A percentile compares a stretch with the other conserved stretches of the same genome.
Conservation (phyloP, 2,113 vertebrate genomes). For the Silurus glanis region DNA sequence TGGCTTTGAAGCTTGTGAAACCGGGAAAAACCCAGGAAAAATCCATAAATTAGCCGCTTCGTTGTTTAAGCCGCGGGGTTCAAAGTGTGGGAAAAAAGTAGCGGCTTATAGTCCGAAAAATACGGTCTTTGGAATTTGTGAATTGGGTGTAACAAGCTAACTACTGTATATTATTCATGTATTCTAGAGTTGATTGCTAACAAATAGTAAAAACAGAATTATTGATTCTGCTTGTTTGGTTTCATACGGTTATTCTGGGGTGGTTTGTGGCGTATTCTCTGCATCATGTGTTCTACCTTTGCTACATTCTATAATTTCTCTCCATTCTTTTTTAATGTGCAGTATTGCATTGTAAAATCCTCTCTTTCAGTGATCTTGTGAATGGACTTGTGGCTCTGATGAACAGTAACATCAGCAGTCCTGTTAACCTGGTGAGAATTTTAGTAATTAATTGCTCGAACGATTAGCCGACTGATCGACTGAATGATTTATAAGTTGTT, state of each 20-base stretch:
- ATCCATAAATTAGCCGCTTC: too few species aligned
- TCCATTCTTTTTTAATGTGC: not conserved
- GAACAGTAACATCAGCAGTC: conserved; percentile 99
- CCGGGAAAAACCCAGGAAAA: too few species aligned
- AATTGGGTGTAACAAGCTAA: too few species aligned
- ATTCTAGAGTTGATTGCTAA: not conserved
- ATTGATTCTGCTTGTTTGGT: not conserved
- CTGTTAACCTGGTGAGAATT: conserved; percentile 92
- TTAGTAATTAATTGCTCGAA: not conserved
- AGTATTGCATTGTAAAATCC: not conserved
- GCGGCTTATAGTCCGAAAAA: too few species aligned
- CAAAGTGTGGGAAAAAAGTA: too few species aligned
- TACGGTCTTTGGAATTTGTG: too few species aligned
- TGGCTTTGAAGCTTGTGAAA: too few species aligned
- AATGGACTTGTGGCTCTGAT: conserved; percentile 94
- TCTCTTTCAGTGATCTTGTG: conserved; percentile 85
- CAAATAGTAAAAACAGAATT: not conserved
- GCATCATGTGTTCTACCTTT: not conserved
- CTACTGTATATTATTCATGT: too few species aligned
- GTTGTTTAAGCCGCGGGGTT: too few species aligned
- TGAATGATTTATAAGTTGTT: not conserved
- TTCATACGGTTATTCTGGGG: not conserved
- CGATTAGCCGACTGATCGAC: not conserved
- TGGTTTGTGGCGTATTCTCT: not conserved
- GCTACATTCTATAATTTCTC: not conserved